phyloP scores from a whole-genome alignment of 1,140 invertebrate species.

The Spodoptera litura region DNA sequence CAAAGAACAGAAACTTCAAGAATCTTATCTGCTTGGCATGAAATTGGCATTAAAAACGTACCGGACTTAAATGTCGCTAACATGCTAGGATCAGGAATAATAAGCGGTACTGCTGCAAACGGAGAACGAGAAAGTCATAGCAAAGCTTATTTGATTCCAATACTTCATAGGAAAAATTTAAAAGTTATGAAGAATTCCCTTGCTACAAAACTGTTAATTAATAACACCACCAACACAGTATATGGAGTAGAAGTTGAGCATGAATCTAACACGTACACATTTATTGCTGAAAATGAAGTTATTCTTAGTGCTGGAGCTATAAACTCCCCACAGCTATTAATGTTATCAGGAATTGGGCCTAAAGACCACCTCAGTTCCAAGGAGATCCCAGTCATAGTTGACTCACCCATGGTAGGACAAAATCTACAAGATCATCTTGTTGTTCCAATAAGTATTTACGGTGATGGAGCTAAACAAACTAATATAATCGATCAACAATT shows the following conservation, averaged over 20 bases:
- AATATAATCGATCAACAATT: slow-evolving; percentile 51
- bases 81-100: slow-evolving; percentile 70
- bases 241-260: slow-evolving; percentile 72
- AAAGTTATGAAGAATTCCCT: slow-evolving; percentile 87
- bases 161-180: slow-evolving; percentile 88
- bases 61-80: slow-evolving; percentile 70
- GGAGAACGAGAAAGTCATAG: slow-evolving; percentile 88
- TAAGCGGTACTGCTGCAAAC: slow-evolving; percentile 72
- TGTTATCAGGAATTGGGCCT: slow-evolving; percentile 81
- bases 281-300: slow-evolving; percentile 82
- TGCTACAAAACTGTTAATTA: slow-evolving; percentile 81
- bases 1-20: slow-evolving; percentile 51
- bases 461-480: slow-evolving; percentile 53
- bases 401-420: slow-evolving; percentile 89
- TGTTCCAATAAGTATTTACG: slow-evolving; percentile 64
- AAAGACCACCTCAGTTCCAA: slow-evolving; percentile 69
- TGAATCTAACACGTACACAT: slow-evolving; percentile 56
- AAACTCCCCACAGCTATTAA: slow-evolving; percentile 84
- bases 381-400: slow-evolving; percentile 81
- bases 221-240: slow-evolving; percentile 58
- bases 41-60: slow-evolving; percentile 61
- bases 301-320: slow-evolving; percentile 84
- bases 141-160: slow-evolving; percentile 86
- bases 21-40: slow-evolving; percentile 71
- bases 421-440: slow-evolving; percentile 89